Conservation (phyloP, 2,113 vertebrate genomes). For the Todiramphus saurophagus region DNA sequence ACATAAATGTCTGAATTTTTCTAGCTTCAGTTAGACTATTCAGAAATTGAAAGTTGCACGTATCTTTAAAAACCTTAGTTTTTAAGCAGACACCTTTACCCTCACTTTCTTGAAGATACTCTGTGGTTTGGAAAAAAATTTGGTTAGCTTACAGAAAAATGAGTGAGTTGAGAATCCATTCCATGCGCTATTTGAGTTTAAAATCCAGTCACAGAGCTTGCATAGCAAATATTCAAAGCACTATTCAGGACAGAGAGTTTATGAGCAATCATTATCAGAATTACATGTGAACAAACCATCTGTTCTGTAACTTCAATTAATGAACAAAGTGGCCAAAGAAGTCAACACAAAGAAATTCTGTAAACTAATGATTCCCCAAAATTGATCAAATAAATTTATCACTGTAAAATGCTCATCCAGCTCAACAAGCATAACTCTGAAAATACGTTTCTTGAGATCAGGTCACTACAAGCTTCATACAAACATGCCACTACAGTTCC, state of each 20-base stretch:
- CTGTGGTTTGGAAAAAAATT: background rate
- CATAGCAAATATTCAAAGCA: background rate
- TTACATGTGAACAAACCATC: constrained; percentile 57
- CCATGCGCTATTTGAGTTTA: background rate
- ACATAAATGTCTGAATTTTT: background rate
- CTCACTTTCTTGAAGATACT: background rate
- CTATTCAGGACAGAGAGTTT: background rate
- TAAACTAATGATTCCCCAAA: background rate
- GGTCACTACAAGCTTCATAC: background rate
- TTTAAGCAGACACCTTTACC: background rate
- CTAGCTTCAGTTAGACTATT: background rate
- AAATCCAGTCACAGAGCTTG: constrained; percentile 24
- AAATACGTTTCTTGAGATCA: background rate
- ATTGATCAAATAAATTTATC: constrained; percentile 7
- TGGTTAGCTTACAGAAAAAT: background rate
- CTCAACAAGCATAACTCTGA: background rate
- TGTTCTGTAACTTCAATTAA: constrained; percentile 47
- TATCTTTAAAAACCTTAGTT: background rate
- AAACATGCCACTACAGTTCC: background rate
- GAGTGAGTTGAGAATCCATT: background rate
- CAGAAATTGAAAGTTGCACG: background rate
- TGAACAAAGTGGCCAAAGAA: constrained; percentile 16
- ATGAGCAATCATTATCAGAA: constrained; percentile 38
- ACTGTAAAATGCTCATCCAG: background rate
- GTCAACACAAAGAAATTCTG: background rate